Conservation (phyloP, 2,113 vertebrate genomes). For the Corythornis vintsioides region DNA sequence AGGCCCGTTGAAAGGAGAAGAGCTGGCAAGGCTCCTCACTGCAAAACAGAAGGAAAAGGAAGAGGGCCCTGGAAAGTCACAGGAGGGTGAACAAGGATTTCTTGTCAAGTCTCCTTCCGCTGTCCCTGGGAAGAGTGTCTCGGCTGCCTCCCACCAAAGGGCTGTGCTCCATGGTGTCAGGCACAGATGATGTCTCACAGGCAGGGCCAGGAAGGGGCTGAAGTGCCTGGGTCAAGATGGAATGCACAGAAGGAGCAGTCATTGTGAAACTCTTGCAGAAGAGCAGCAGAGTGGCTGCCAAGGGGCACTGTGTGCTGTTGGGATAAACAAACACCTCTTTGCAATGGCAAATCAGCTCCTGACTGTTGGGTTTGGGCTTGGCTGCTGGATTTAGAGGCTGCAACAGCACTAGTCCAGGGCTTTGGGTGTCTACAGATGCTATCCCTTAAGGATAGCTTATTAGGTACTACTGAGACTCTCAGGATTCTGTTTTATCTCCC, state of each 20-base stretch:
- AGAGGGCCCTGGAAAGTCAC: constrained; percentile 29
- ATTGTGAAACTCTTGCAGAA: background rate
- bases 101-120: constrained; percentile 23
- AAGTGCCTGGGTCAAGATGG: background rate
- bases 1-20: background rate
- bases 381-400: background rate
- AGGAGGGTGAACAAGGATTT: background rate
- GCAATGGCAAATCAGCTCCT: background rate
- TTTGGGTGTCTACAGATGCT: background rate
- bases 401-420: background rate
- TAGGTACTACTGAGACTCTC: background rate
- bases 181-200: fast-evolving
- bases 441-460: background rate
- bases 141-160: background rate
- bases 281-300: background rate
- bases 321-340: background rate
- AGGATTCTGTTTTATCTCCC: background rate
- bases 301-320: background rate
- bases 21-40: background rate
- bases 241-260: background rate
- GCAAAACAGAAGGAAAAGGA: constrained; percentile 51
- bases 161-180: background rate
- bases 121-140: constrained; percentile 42
- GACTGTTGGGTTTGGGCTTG: background rate
- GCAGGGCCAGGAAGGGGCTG: background rate